phyloP scores from a whole-genome alignment of 2,113 vertebrate genomes.

The Atherinomorus stipes region DNA sequence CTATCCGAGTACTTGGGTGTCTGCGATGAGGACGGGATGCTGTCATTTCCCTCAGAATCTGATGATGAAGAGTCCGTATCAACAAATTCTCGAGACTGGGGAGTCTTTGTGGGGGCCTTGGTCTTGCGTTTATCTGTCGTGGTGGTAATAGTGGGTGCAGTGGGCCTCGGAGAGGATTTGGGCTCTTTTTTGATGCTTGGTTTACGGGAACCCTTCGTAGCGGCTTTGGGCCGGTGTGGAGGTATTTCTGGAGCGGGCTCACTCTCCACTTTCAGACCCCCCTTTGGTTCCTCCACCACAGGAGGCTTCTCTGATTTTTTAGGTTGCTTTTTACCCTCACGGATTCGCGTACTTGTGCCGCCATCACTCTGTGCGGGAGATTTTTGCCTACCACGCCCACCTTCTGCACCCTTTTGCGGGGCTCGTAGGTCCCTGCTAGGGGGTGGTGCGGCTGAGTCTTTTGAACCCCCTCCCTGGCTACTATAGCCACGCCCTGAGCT shows the following conservation, averaged over 20 bases:
- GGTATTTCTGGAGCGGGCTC: slow-evolving; percentile 91
- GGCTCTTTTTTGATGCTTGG: slow-evolving; percentile 95
- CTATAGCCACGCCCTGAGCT: slow-evolving; percentile 85
- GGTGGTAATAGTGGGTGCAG: slow-evolving; percentile 55
- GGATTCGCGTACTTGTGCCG: slow-evolving; percentile 86
- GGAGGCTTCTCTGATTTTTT: slow-evolving; percentile 94
- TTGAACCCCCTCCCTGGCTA: slow-evolving; percentile 88
- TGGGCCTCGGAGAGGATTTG: slow-evolving; percentile 90
- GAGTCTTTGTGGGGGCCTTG: slow-evolving; percentile 89
- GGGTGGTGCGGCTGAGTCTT: slow-evolving; percentile 86
- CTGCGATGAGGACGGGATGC: slow-evolving; percentile 95
- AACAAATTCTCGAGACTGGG: slow-evolving; percentile 94
- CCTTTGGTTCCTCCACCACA: slow-evolving; percentile 90
- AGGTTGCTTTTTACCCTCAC: slow-evolving; percentile 95
- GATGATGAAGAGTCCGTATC: slow-evolving; percentile 96
- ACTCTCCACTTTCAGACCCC: slow-evolving; percentile 94
- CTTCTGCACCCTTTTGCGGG: slow-evolving; percentile 90
- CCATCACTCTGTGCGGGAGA: slow-evolving; percentile 94
- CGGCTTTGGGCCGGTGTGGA: slow-evolving; percentile 89
- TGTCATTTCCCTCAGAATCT: slow-evolving; percentile 97
- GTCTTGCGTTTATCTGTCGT: slow-evolving; percentile 90
- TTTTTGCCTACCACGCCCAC: slow-evolving; percentile 91
- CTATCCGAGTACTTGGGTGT: slow-evolving; percentile 96
- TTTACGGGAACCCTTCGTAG: slow-evolving; percentile 95
- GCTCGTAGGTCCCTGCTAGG: slow-evolving; percentile 90